phyloP scores from a whole-genome alignment of 2,113 vertebrate species.

The Oryzias woworae region DNA sequence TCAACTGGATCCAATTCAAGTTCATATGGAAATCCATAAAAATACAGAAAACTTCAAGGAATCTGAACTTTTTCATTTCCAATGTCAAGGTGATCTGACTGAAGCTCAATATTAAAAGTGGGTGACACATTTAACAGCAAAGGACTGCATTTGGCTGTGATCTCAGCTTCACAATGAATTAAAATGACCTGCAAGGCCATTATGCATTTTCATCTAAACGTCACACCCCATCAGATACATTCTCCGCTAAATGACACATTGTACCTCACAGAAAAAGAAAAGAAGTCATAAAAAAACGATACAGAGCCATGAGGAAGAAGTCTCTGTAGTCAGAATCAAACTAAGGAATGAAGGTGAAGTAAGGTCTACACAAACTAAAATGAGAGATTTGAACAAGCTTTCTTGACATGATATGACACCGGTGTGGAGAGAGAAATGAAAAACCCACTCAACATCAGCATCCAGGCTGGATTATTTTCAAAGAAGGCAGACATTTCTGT shows the following conservation, averaged over 20 bases:
- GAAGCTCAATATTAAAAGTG: slow-evolving; percentile 30
- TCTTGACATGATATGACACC: neutral
- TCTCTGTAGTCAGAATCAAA: slow-evolving; percentile 46
- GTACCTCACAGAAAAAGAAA: slow-evolving; percentile 42
- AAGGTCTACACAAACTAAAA: slow-evolving; percentile 28
- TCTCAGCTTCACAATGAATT: slow-evolving; percentile 51
- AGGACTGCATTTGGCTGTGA: slow-evolving; percentile 33
- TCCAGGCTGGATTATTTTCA: too few relatives aligned
- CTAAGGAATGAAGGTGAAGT: slow-evolving; percentile 42
- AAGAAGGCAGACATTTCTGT: too few relatives aligned
- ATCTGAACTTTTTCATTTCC: neutral
- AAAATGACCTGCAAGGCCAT: slow-evolving; percentile 46
- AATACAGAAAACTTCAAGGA: neutral
- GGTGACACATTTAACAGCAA: slow-evolving; percentile 41
- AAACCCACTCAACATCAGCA: too few relatives aligned
- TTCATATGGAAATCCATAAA: too few relatives aligned
- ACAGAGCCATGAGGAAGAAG: slow-evolving; percentile 12
- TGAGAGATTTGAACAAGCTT: slow-evolving; percentile 1
- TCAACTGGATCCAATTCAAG: too few relatives aligned
- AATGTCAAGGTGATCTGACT: slow-evolving; percentile 24
- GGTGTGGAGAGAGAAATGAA: too few relatives aligned
- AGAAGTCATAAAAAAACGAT: slow-evolving; percentile 40
- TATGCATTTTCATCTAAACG: slow-evolving; percentile 37
- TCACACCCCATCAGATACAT: slow-evolving; percentile 44
- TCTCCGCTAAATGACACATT: slow-evolving; percentile 39